Evolutionary conservation across 2,113 vertebrate species (phyloP).

Genomic region (Onychorhynchus coronatus): DNA sequence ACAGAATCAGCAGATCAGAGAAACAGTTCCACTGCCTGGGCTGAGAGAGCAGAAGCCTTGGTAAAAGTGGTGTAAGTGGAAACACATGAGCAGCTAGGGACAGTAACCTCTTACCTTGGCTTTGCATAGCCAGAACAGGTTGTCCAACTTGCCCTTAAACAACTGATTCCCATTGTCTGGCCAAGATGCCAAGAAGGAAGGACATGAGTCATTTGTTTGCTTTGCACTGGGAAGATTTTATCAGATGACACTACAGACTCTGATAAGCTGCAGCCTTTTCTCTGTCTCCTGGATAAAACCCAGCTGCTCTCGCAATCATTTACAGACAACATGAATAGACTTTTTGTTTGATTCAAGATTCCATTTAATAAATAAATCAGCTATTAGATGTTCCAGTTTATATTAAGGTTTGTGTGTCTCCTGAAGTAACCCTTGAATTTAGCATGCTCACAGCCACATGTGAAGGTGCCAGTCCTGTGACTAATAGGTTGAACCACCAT

Average conservation of each 20-base stretch:
- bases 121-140: neutral
- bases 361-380: conserved; percentile 65
- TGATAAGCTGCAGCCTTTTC: conserved; percentile 49
- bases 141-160: conserved; percentile 33
- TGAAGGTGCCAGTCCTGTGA: neutral
- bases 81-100: neutral
- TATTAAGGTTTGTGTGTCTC: conserved; percentile 14
- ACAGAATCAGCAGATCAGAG: neutral
- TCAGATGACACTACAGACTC: conserved; percentile 63
- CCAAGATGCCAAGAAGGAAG: conserved; percentile 34
- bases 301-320: conserved; percentile 61
- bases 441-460: neutral
- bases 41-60: neutral
- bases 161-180: conserved; percentile 25
- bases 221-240: conserved; percentile 53
- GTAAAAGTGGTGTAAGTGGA: neutral
- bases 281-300: conserved; percentile 58
- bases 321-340: conserved; percentile 65
- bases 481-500: neutral
- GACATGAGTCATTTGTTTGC: conserved; percentile 59
- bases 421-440: conserved; percentile 19
- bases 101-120: neutral
- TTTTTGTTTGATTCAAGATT: conserved; percentile 57
- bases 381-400: conserved; percentile 56
- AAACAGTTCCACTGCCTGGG: neutral